Conservation (phyloP, 2,113 vertebrate species). For the Heterotilapia buettikoferi region DNA sequence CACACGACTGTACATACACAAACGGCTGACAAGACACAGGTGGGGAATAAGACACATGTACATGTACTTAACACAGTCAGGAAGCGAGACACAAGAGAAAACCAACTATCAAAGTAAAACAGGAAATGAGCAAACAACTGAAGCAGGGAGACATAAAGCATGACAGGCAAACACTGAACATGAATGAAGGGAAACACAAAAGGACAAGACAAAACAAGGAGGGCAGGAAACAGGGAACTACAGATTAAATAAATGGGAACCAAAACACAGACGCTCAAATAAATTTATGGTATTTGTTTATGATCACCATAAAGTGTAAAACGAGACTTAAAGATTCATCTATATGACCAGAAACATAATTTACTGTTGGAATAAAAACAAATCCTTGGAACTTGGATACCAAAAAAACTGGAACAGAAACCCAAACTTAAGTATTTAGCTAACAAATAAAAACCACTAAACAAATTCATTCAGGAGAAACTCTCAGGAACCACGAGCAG, state of each 20-base stretch:
- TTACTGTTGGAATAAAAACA: background rate
- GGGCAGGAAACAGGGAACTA: background rate
- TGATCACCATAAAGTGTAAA: background rate
- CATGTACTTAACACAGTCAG: background rate
- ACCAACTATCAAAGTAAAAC: background rate
- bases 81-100: background rate
- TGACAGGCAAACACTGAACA: rapidly evolving
- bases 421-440: background rate
- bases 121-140: background rate
- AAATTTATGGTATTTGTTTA: background rate
- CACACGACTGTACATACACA: background rate
- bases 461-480: background rate
- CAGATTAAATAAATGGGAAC: background rate
- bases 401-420: background rate
- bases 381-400: background rate
- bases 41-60: background rate
- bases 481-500: background rate
- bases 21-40: background rate
- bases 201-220: background rate
- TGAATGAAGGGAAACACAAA: background rate
- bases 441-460: background rate
- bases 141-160: background rate
- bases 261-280: background rate
- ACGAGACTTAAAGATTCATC: background rate
- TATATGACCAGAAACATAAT: background rate